Evolutionary conservation across 2,797 vertebrate species (phyloP).

Genomic region (Sebastes paucispinis): DNA sequence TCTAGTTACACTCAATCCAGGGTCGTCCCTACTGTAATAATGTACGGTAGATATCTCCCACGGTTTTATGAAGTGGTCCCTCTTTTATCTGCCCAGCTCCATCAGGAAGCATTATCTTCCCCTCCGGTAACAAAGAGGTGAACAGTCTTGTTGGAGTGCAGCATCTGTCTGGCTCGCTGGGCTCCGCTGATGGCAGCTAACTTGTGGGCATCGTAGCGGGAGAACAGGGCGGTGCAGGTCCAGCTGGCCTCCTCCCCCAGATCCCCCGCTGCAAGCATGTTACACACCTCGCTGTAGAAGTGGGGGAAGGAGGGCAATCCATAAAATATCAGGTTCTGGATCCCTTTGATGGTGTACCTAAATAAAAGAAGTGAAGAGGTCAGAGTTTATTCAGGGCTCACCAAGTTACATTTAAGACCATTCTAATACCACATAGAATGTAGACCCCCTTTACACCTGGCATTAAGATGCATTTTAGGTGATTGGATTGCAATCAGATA

Average conservation of each 20-base stretch:
- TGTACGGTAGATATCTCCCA: neutral
- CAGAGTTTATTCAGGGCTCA: neutral
- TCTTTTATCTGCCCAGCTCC: neutral
- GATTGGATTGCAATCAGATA: too few species aligned
- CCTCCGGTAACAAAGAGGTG: conserved; percentile 96
- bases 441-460: too few species aligned
- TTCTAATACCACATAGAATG: neutral
- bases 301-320: conserved; percentile 92
- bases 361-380: neutral
- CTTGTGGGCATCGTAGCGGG: conserved; percentile 90
- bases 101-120: conserved; percentile 70
- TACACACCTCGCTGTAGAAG: conserved; percentile 97
- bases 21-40: neutral
- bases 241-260: conserved; percentile 85
- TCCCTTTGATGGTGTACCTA: conserved; percentile 92
- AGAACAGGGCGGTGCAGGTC: conserved; percentile 94
- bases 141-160: conserved; percentile 89
- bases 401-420: neutral
- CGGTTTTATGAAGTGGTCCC: neutral
- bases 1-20: neutral
- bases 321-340: conserved; percentile 94
- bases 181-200: conserved; percentile 88
- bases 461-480: too few species aligned
- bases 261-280: conserved; percentile 88
- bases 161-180: conserved; percentile 91